Evolutionary conservation across 2,797 vertebrate genomes (phyloP), one percentile per base, ranked within the genome.

Genomic region (Cuculus canorus): DNA sequence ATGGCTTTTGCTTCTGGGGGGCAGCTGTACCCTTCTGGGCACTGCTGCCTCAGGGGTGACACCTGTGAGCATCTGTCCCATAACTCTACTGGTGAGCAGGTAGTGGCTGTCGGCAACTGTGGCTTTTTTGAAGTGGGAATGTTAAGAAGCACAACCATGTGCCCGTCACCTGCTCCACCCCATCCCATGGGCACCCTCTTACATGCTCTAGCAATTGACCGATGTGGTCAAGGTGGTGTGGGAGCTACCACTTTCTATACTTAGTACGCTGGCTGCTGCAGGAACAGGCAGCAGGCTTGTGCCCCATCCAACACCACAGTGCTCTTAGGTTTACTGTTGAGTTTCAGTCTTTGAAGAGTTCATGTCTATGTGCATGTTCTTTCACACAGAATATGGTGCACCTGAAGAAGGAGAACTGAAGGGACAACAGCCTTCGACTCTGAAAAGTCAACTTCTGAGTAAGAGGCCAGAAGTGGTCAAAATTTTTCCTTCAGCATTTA

Each of bases 381-480:
- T 96, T 93, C 69, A 61, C 64, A 48, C 90, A 99, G 99, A 99
- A 92, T 98, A 98, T 11, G 99, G 99, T 1, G 98, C 98, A 32
- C 99, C 98, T 27, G 99, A 99, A 66, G 98, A 99, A 65, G 98
- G 97, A 15, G 99, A 99, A 93, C 96, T 99, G 92, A 98, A 97
- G 96, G 96, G 96, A 90, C 97, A 53, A 17, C 95, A 98, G 76
- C 98, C 98, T 1, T 98, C 98, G 59, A 97, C 98, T 9, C 97
- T 99, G 53, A 99, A 98, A 95, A 98, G 99, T 68, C 98, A 99
- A 85, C 98, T 99, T 66, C 92, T 99, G 35, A 98, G 99, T 99
- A 96, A 98, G 99, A 97, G 56, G n/a, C 50, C 71, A 76, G 50
- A 83, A 87, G 77, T 50, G 47, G 52, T 45, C 87, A 78, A 78